phyloP scores from a whole-genome alignment of 2,888 invertebrate genomes.

The Cheiracanthium punctorium region DNA sequence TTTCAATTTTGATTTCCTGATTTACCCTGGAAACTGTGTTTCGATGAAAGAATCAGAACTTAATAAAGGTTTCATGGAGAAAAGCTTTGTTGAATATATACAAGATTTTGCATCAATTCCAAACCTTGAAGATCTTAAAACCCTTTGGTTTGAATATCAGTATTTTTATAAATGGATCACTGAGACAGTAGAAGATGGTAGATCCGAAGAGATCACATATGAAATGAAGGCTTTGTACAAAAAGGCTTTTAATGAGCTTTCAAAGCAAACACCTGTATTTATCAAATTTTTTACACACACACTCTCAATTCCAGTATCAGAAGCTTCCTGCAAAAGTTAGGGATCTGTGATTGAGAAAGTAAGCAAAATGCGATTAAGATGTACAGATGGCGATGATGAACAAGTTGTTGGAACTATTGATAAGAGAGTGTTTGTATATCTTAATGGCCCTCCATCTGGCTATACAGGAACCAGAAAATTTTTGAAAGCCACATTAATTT shows the following conservation, averaged over 20 bases:
- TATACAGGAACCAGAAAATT: not conserved
- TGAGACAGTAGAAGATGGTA: not conserved
- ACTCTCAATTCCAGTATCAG: conserved; percentile 1
- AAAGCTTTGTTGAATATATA: not conserved
- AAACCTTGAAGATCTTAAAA: not conserved
- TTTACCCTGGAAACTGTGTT: not conserved
- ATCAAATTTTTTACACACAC: conserved; percentile 6
- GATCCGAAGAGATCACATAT: not conserved
- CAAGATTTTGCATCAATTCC: not conserved
- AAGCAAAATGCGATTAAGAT: not conserved
- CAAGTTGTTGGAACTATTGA: conserved; percentile 1
- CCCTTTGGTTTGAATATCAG: not conserved
- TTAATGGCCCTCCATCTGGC: not conserved
- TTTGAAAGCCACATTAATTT: too few species aligned
- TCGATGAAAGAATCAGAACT: not conserved
- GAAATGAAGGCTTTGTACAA: not conserved
- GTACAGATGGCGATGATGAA: not conserved
- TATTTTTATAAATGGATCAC: not conserved
- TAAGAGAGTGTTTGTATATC: not conserved
- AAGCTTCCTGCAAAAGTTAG: not conserved
- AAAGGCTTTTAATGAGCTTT: not conserved
- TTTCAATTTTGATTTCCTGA: not conserved
- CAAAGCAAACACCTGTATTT: not conserved
- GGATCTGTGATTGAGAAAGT: not conserved
- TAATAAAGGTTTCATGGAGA: not conserved